Conservation (phyloP, 1,140 invertebrate genomes). For the Eulimnadia texana region DNA sequence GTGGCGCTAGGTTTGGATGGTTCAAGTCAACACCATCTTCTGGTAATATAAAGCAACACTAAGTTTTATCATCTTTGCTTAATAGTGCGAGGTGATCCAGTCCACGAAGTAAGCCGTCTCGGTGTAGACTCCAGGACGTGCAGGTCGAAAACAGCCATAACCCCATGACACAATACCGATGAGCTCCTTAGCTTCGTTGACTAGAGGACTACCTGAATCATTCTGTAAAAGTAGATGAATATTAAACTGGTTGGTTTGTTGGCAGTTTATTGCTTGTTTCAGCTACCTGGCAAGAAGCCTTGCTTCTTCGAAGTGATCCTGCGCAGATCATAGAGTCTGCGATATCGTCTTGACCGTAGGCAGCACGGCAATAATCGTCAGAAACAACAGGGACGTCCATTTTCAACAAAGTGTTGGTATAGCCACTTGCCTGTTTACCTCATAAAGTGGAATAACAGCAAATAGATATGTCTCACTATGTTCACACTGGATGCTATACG, state of each 20-base stretch:
- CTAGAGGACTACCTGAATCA: conserved; percentile 66
- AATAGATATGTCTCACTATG: neutral
- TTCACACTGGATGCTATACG: neutral
- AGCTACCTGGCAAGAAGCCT: conserved; percentile 11
- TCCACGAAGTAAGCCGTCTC: conserved; percentile 25
- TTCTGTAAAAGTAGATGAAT: conserved; percentile 33
- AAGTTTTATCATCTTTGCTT: no score
- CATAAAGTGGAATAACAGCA: neutral
- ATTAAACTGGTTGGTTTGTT: neutral
- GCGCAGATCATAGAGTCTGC: conserved; percentile 11
- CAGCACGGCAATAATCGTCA: conserved; percentile 1
- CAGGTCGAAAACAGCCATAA: conserved; percentile 50
- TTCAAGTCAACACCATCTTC: no score
- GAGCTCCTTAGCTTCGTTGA: conserved; percentile 33
- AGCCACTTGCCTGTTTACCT: neutral
- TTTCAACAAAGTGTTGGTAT: conserved; percentile 2
- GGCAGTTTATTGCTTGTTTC: neutral
- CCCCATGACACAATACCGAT: conserved; percentile 63
- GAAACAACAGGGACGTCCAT: conserved; percentile 5
- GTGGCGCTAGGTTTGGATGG: no score
- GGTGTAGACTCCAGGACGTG: conserved; percentile 39
- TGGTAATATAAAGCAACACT: no score
- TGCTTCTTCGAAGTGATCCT: conserved; percentile 9
- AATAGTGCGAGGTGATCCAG: conserved; percentile 22
- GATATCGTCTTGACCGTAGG: conserved; percentile 1